phyloP scores from a whole-genome alignment of 2,888 invertebrate genomes.

The Leptura quadrifasciata region DNA sequence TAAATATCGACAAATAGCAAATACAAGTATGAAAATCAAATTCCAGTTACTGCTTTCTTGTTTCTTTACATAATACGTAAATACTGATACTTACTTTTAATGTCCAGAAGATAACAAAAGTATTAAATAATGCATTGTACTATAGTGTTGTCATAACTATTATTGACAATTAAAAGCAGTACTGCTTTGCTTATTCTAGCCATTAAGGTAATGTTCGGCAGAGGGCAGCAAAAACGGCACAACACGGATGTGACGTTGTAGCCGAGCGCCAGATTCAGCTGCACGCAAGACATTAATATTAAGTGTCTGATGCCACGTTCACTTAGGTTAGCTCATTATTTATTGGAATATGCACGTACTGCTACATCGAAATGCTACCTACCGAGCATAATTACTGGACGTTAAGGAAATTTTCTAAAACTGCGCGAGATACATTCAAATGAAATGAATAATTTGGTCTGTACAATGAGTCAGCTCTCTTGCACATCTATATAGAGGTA shows the following conservation, averaged over 20 bases:
- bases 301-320: constrained; percentile 61
- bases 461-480: background rate
- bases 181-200: background rate
- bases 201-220: background rate
- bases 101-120: too few species aligned
- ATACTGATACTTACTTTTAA: too few species aligned
- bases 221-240: constrained; percentile 10
- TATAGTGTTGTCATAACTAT: background rate
- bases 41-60: too few species aligned
- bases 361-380: constrained; percentile 1
- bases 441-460: background rate
- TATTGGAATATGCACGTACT: constrained; percentile 46
- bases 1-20: too few species aligned
- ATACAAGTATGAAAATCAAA: too few species aligned
- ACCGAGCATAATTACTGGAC: background rate
- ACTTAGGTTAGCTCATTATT: constrained; percentile 60
- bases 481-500: background rate
- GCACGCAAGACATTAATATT: constrained; percentile 58
- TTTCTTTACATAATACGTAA: too few species aligned
- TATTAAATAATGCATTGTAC: background rate
- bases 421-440: background rate
- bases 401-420: background rate
- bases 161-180: background rate
- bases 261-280: constrained; percentile 61
- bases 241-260: constrained; percentile 56